These are phyloP conservation scores for Diabrotica balteata DNA, from an alignment of 2,888 invertebrate genomes.

Conservation along the genomic window DNA sequence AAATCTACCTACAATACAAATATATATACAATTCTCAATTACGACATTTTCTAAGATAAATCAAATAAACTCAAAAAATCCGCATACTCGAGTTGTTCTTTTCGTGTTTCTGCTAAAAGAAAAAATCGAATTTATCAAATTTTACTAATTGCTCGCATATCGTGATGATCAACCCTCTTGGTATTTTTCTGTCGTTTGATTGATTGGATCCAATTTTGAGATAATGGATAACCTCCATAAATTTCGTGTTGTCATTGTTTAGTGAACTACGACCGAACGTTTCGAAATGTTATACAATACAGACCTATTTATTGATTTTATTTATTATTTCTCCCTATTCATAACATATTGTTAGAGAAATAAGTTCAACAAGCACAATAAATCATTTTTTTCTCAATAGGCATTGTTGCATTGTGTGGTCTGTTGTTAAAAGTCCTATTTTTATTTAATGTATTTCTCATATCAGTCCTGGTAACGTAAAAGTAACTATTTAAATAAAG, in stretches of 20 bases:
- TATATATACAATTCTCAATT: no score
- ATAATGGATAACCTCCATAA: conserved; percentile 11
- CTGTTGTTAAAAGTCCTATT: no score
- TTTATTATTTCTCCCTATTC: neutral
- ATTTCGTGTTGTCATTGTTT: conserved; percentile 4
- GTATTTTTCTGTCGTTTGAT: conserved; percentile 10
- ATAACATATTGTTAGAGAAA: neutral
- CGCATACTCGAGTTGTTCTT: no score
- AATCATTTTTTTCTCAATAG: neutral
- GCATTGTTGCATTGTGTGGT: no score
- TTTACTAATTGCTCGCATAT: conserved; percentile 6
- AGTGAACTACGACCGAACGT: neutral
- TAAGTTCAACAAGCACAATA: neutral
- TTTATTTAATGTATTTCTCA: no score
- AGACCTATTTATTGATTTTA: conserved; percentile 1
- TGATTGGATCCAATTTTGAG: conserved; percentile 3
- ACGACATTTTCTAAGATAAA: no score
- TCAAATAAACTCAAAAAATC: no score
- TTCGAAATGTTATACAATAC: conserved; percentile 2
- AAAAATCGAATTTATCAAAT: conserved; percentile 1
- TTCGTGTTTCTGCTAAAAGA: neutral
- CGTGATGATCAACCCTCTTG: conserved; percentile 2
- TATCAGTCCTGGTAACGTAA: no score
- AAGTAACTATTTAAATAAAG: no score
- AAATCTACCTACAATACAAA: no score